phyloP scores from a whole-genome alignment of 2,888 invertebrate species.

The Drosophila acutilabella region DNA sequence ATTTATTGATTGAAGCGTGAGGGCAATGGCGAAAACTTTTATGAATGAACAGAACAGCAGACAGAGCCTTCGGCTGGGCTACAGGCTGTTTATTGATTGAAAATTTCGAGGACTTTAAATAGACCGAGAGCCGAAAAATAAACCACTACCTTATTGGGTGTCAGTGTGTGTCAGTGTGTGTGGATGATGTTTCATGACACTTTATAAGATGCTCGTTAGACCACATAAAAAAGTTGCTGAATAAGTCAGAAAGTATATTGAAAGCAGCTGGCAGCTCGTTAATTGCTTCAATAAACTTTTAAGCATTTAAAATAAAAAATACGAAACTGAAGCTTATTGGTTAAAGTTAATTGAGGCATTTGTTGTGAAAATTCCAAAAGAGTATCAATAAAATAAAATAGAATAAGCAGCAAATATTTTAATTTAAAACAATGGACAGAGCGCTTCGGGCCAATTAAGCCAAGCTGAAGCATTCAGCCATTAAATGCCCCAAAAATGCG shows the following conservation, averaged over 20 bases:
- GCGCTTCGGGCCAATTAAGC: conserved; percentile 7
- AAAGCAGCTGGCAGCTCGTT: conserved; percentile 19
- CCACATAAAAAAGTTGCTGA: conserved; percentile 4
- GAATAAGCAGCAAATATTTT: conserved; percentile 33
- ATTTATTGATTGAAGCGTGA: conserved; percentile 46
- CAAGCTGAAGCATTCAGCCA: conserved; percentile 1
- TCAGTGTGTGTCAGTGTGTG: conserved; percentile 7
- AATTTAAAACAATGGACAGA: conserved; percentile 8
- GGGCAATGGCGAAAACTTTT: conserved; percentile 36
- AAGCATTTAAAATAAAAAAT: conserved; percentile 5
- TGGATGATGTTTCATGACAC: conserved; percentile 28
- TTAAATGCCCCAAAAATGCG: conserved; percentile 13
- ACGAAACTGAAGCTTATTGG: conserved; percentile 2
- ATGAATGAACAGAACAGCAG: conserved; percentile 51
- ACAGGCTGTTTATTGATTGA: conserved; percentile 49
- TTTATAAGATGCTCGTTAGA: conserved; percentile 15
- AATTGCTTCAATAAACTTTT: conserved; percentile 24
- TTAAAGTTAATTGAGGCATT: conserved; percentile 8
- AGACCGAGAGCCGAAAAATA: conserved; percentile 23
- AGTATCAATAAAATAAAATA: conserved; percentile 15
- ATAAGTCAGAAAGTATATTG: conserved; percentile 15
- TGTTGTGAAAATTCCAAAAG: conserved; percentile 1
- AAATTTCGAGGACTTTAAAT: conserved; percentile 44
- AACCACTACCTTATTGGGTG: conserved; percentile 11
- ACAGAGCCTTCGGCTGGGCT: conserved; percentile 3